Evolutionary conservation across 30 jellyfish, hydroid and myxozoan species (phyloP), one percentile per base, ranked within the genome.

Genomic region (Pelagia noctiluca): DNA sequence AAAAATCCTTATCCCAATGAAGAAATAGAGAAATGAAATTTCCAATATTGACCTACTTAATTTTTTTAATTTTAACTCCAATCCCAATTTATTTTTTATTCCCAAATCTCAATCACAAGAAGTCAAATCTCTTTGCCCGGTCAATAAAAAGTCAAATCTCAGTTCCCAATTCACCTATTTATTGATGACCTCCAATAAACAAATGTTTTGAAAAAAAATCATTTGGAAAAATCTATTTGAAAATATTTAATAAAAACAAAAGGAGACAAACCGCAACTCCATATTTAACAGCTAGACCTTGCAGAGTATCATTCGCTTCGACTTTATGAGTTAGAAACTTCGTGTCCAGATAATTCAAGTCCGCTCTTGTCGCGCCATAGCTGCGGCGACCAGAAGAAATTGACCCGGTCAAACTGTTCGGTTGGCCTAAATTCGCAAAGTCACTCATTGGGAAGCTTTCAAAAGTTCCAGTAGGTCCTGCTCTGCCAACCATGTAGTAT

Each of bases 321-420:
- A 91, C 95, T 64, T 60, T 35, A 64, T 91, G 98, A 37, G 75
- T 32, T 1, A 86, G n/a, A 37, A 90, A 66, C 57, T 90, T 85
- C 5, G 96, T 64, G 1, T 90, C 91, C 11, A 85, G 50, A 28
- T 60, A 88, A 37, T 92, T 63, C 12, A 90, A 30, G 34, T 78
- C 83, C 48, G 77, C 67, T 37, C 84, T 63, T 18, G 97, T 90
- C 24, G 97, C 86, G 7, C 97, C 97, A 78, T 90, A 90, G 38
- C 96, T 84, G 37, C 96, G 86, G 42, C 69, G 93, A 4, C n/a
- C n/a, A n/a, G 91, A 83, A 3, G 94, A 65, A 0, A 90, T 84
- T 23, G 88, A 42, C 12, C 86, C 84, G 19, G 92, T 46, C 47
- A 88, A 50, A 34, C 81, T 52, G 4, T 29, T 29, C 1, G 89